phyloP scores from a whole-genome alignment of 1,140 invertebrate species.

The Drosophila tani region DNA sequence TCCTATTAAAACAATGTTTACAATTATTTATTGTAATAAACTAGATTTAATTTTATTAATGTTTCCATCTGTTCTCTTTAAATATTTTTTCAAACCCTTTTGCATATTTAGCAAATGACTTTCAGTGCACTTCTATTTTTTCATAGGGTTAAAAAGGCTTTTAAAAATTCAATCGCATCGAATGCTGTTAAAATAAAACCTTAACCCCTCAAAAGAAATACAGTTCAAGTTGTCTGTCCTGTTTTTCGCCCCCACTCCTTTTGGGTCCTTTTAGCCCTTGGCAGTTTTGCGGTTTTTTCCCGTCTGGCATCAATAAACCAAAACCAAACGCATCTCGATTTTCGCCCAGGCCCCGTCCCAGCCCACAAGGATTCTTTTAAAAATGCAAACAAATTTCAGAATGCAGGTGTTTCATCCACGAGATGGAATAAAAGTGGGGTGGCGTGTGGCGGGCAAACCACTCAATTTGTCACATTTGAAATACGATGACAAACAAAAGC shows the following conservation, averaged over 20 bases:
- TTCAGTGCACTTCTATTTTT: too few relatives aligned
- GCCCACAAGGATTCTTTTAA: slow-evolving; percentile 63
- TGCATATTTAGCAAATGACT: too few relatives aligned
- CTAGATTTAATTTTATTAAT: too few relatives aligned
- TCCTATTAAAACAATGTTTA: neutral
- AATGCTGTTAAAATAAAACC: slow-evolving; percentile 8
- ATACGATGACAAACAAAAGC: slow-evolving; percentile 68
- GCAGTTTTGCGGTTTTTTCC: slow-evolving; percentile 65
- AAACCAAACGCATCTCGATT: slow-evolving; percentile 47
- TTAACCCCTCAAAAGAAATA: slow-evolving; percentile 19
- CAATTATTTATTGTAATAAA: too few relatives aligned
- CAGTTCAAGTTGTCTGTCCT: slow-evolving; percentile 36
- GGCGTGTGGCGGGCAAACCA: slow-evolving; percentile 43
- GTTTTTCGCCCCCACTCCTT: neutral
- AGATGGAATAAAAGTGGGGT: slow-evolving; percentile 13
- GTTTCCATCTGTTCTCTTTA: too few relatives aligned
- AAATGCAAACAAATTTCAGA: slow-evolving; percentile 80
- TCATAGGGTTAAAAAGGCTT: neutral
- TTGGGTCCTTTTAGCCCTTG: slow-evolving; percentile 33
- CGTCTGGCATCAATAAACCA: slow-evolving; percentile 57
- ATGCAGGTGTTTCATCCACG: slow-evolving; percentile 57
- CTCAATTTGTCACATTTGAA: slow-evolving; percentile 83
- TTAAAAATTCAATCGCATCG: neutral
- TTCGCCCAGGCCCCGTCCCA: slow-evolving; percentile 1
- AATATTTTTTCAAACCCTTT: too few relatives aligned